Base-by-base conservation (phyloP, 1,140 invertebrate species). In the Muscidifurax raptorellus region DNA sequence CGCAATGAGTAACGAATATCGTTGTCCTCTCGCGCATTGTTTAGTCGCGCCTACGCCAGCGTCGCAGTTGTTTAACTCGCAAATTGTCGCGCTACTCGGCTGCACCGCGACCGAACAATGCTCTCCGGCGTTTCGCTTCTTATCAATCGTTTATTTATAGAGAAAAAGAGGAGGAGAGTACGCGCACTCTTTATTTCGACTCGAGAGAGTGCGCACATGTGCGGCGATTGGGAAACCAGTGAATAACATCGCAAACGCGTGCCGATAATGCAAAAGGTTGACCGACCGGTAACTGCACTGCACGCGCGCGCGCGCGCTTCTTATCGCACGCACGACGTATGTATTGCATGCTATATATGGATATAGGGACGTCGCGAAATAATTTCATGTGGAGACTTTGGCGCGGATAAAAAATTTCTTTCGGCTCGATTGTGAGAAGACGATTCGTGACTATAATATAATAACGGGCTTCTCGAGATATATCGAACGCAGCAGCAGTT, bases 61-160 rank as follows among this genome's bases (percentile, higher is more conserved):
- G 32, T 78, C 76, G 36, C 66, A 59, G 59, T 77, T 72, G 77
- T 83, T 86, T 76, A 83, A 86, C 85, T 87, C 82, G 72, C 74
- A 82, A 86, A 87, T 87, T 84, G 83, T 85, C 74, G 32, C 82
- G 15, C 47, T 18, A 18, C 44, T 18, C 40, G n/a, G n/a, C n/a
- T 1, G 9, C 9, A 10, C 40, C 40, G 32, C 40, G 9, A 44
- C 27, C 74, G 52, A 78, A 87, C 82, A 84, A 84, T 86, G 77
- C 82, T 7, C 44, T 59, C 18, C 52, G 18, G 6, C 22, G 52
- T 4, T 3, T 18, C 6, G 74, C 64, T 22, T n/a, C 74, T 88
- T 89, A 89, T 89, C 89, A 80, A 80, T 40, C 76, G 81, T 81
- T 88, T 89, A 88, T 89, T 88, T 89, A 88, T 88, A 88, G 84